Conservation (phyloP, 2,113 vertebrate species). For the Corythornis madagascariensis region DNA sequence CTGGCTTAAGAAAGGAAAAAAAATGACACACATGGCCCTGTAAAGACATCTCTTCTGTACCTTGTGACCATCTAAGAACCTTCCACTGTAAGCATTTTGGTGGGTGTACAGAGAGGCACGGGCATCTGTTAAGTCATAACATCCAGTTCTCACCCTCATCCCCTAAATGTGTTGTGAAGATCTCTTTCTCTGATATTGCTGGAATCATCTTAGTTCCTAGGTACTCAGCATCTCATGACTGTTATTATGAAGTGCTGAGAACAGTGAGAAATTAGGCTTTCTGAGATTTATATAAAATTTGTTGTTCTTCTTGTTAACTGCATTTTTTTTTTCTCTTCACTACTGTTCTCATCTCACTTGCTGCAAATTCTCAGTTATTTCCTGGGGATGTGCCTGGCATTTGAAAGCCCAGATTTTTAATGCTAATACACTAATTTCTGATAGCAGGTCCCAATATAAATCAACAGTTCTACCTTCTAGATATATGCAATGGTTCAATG, state of each 20-base stretch:
- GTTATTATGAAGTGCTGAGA: background rate
- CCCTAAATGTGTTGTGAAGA: fast-evolving
- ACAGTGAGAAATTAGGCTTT: background rate
- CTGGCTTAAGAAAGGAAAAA: background rate
- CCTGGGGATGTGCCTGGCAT: background rate
- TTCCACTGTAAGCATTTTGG: background rate
- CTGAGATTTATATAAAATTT: background rate
- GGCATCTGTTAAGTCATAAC: background rate
- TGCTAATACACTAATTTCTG: background rate
- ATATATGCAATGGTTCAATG: background rate
- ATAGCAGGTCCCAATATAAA: background rate
- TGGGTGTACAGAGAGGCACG: fast-evolving
- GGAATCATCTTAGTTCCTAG: background rate
- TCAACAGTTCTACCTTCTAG: background rate
- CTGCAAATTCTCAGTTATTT: background rate
- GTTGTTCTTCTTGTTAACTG: background rate
- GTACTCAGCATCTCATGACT: background rate
- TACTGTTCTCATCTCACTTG: background rate
- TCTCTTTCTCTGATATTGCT: background rate
- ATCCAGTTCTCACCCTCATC: background rate
- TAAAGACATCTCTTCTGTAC: background rate
- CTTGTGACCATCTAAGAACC: background rate
- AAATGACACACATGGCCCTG: background rate
- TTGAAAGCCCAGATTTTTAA: background rate
- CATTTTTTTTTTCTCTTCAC: background rate